Evolutionary conservation across 2,113 vertebrate genomes (phyloP).

Genomic region (Daubentonia madagascariensis): DNA sequence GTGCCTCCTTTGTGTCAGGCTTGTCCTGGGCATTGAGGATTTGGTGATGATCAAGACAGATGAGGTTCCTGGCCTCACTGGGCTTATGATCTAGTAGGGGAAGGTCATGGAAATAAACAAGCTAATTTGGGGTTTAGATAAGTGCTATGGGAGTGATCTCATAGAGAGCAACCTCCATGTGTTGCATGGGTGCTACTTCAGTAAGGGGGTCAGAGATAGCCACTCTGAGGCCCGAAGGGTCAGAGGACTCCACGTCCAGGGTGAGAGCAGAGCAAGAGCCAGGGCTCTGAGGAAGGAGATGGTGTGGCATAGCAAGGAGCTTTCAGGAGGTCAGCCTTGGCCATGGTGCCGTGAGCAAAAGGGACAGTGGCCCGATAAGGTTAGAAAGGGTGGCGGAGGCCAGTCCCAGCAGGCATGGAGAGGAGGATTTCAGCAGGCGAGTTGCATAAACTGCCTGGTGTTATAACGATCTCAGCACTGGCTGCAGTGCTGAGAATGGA

Average conservation of each 20-base stretch:
- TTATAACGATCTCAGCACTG: not conserved
- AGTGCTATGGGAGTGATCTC: not conserved
- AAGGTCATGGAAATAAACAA: not conserved
- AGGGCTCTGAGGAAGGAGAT: not conserved
- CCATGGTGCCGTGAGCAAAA: not conserved
- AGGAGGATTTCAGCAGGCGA: not conserved
- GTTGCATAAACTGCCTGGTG: not conserved
- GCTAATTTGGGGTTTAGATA: not conserved
- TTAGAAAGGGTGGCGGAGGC: not conserved
- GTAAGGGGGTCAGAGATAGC: not conserved
- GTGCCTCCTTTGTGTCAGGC: not conserved
- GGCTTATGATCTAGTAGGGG: not conserved
- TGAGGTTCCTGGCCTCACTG: not conserved
- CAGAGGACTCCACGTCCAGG: not conserved
- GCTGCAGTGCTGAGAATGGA: not conserved
- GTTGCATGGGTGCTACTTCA: not conserved
- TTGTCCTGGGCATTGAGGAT: not conserved
- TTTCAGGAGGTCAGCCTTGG: not conserved
- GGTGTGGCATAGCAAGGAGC: not conserved
- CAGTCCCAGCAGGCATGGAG: fast-evolving
- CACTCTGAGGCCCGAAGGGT: not conserved
- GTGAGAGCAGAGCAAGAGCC: not conserved
- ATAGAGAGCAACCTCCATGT: not conserved
- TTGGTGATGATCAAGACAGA: not conserved
- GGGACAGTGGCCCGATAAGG: not conserved